Conservation (phyloP, 2,797 vertebrate genomes). For the Trichosurus vulpecula region DNA sequence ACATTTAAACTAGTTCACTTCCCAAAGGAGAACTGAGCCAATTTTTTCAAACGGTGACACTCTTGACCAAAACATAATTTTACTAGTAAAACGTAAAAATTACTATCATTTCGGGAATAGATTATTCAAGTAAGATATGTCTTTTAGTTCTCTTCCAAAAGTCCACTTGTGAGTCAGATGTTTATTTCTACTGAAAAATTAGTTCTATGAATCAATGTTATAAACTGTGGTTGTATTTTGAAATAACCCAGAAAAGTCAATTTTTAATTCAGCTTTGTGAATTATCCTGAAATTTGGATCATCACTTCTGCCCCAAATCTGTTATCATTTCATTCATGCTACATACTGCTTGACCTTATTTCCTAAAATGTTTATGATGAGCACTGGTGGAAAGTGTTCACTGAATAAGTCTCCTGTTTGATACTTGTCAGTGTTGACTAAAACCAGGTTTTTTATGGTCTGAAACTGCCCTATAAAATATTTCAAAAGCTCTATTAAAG, state of each 20-base stretch:
- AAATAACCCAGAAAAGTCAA: neutral
- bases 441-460: neutral
- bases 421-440: neutral
- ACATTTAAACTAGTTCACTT: neutral
- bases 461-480: neutral
- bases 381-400: neutral
- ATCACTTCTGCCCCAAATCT: neutral
- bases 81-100: neutral
- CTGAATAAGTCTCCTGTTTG: neutral
- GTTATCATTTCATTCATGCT: neutral
- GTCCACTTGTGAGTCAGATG: neutral
- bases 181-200: neutral
- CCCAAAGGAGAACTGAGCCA: neutral
- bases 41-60: neutral
- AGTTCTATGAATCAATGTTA: neutral
- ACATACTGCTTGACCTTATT: neutral
- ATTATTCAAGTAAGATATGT: neutral
- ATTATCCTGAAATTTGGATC: neutral
- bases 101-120: neutral
- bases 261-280: neutral
- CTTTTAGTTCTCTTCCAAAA: neutral
- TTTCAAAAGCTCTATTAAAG: constrained; percentile 20
- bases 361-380: neutral
- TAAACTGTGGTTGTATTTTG: neutral
- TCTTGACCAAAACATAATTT: neutral